Percentiles rank a stretch among this genome's conserved stretches.
These are phyloP conservation scores for Anguilla obscura DNA, from an alignment of 2,797 vertebrate species.

Conservation along the genomic window DNA sequence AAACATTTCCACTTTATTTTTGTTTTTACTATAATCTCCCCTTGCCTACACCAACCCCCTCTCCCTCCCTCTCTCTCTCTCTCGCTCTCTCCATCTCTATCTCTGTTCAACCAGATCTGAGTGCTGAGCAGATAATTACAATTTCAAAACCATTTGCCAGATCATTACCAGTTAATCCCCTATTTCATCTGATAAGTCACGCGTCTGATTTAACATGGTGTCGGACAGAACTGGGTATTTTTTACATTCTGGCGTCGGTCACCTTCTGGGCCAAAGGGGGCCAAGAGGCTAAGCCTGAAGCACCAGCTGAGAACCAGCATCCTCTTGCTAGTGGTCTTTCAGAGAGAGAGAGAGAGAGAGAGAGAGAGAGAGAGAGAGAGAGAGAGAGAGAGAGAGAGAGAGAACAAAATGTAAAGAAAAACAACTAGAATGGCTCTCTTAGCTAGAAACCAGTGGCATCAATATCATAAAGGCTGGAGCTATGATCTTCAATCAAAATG, in stretches of 20 bases:
- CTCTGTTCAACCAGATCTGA: constrained; percentile 47
- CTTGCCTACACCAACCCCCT: background rate
- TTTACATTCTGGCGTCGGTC: constrained; percentile 58
- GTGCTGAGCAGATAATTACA: constrained; percentile 68
- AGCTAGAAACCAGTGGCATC: background rate
- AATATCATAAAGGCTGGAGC: constrained; percentile 3
- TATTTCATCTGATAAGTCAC: constrained; percentile 75
- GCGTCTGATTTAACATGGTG: constrained; percentile 68
- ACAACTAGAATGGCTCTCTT: background rate
- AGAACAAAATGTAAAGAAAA: constrained; percentile 21
- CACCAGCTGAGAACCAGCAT: constrained; percentile 13
- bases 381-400: constrained; percentile 27
- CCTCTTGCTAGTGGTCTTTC: background rate
- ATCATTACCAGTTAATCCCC: constrained; percentile 75
- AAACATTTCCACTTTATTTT: constrained; percentile 12
- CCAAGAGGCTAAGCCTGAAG: constrained; percentile 30
- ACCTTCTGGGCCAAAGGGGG: constrained; percentile 43
- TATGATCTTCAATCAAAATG: background rate
- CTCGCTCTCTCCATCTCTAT: constrained; percentile 14
- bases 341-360: constrained; percentile 24
- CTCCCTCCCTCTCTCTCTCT: constrained; percentile 10
- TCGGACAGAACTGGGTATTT: constrained; percentile 55
- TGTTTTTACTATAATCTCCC: constrained; percentile 14
- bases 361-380: constrained; percentile 26
- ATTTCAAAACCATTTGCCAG: constrained; percentile 78